Base-by-base conservation (phyloP, 2,113 vertebrate genomes). In the Barbus barbus region DNA sequence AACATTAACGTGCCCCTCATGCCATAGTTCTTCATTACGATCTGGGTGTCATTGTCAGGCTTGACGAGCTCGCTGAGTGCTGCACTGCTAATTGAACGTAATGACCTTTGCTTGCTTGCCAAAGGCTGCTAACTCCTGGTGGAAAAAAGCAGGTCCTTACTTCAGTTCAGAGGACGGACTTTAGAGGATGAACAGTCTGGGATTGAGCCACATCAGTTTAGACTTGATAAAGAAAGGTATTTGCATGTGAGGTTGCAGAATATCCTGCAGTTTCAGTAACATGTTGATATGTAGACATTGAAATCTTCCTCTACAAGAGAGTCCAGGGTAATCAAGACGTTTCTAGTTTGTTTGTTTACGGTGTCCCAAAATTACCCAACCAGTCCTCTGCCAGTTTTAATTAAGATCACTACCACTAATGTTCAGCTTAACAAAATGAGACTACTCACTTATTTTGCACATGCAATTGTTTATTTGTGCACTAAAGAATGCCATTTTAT, bases 11-110 rank as follows among this genome's bases (percentile, higher is more conserved):
- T 13, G 6, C 48, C 31, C 53, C 65, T 82, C 33, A 60, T 75
- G 22, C 46, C 24, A 16, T 26, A 71, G 28, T 24, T 71, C 4
- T 76, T 51, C 8, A 69, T 31, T 51, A 44, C 4, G 11, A 77
- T 26, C 53, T 71, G 36, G 18, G 48, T 20, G 65, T 60, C 51
- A 33, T 33, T 58, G 46, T 51, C 75, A 38, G 51, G 33, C 53
- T 67, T 36, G 61, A 44, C 58, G 65, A 53, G 74, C 20, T 65
- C 80, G 60, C 60, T n/a, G 56, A 51, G 69, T 53, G 51, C 38
- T 67, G 53, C 51, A 79, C 71, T 36, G 16, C 83, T 86, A 83
- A 81, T 85, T 86, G 83, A 86, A 83, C 71, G 38, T 86, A 84
- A 86, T 85, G 69, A 75, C 38, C 85, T 58, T 12, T 86, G 80